phyloP scores from a whole-genome alignment of 2,797 vertebrate genomes.

The Acanthurus lineatus region DNA sequence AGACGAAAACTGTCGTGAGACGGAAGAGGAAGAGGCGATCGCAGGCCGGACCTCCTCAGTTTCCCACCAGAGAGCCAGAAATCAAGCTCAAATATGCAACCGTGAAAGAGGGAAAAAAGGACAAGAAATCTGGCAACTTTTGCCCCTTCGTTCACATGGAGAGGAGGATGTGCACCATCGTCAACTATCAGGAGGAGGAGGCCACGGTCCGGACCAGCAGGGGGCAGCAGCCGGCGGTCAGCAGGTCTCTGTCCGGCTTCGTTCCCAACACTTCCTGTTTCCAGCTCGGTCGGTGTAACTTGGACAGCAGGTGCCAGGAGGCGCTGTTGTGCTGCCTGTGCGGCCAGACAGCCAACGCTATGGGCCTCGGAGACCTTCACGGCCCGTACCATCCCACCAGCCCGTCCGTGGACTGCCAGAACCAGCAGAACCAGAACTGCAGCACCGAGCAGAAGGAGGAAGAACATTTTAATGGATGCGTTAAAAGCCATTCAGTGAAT shows the following conservation, averaged over 20 bases:
- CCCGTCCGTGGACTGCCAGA: not conserved
- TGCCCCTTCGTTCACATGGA: constrained; percentile 81
- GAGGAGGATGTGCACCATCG: constrained; percentile 68
- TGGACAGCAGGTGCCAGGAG: constrained; percentile 30
- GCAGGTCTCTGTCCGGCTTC: constrained; percentile 57
- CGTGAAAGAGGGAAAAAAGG: constrained; percentile 68
- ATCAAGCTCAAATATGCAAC: constrained; percentile 78
- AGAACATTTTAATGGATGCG: not conserved
- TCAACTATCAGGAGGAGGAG: constrained; percentile 85
- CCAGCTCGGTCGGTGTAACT: constrained; percentile 71
- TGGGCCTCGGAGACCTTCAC: constrained; percentile 85
- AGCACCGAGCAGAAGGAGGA: constrained; percentile 32
- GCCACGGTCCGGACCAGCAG: constrained; percentile 16
- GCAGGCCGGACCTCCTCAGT: constrained; percentile 43
- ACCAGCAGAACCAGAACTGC: constrained; percentile 7
- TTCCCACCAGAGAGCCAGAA: constrained; percentile 78
- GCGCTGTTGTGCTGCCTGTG: constrained; percentile 82
- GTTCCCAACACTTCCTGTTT: constrained; percentile 83
- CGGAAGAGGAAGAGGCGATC: constrained; percentile 52
- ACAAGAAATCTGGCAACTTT: constrained; percentile 63
- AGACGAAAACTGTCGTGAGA: constrained; percentile 20
- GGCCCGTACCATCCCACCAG: constrained; percentile 80
- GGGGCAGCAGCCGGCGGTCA: not conserved
- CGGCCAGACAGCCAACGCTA: constrained; percentile 73
- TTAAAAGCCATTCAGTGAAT: constrained; percentile 8